Conservation (phyloP, 2,888 invertebrate species). For the Chrysopilus asiliformis region DNA sequence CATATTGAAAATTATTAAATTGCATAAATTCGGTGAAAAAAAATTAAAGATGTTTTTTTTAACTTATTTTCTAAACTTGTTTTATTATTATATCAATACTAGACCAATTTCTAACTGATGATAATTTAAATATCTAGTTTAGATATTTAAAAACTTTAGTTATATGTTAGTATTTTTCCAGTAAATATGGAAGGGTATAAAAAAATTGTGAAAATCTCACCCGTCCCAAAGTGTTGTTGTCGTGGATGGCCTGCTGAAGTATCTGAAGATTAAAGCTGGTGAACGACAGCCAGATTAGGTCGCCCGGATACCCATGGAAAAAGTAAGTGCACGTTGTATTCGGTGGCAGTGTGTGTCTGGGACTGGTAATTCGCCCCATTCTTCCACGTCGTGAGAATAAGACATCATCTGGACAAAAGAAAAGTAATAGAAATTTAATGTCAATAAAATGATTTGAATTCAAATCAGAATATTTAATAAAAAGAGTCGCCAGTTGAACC, state of each 20-base stretch:
- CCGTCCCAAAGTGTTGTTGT: slow-evolving; percentile 38
- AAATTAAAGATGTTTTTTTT: too few relatives aligned
- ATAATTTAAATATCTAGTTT: too few relatives aligned
- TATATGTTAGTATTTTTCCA: too few relatives aligned
- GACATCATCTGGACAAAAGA: slow-evolving; percentile 33
- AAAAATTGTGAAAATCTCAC: slow-evolving; percentile 31
- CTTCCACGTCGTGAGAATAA: slow-evolving; percentile 46
- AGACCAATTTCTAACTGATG: too few relatives aligned
- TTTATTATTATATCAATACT: too few relatives aligned
- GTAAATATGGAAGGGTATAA: too few relatives aligned
- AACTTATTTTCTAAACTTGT: too few relatives aligned
- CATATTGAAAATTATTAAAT: too few relatives aligned
- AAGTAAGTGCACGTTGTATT: slow-evolving; percentile 79
- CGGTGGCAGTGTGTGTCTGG: slow-evolving; percentile 71
- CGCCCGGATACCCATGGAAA: slow-evolving; percentile 64
- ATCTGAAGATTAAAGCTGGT: slow-evolving; percentile 72
- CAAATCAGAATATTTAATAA: too few relatives aligned
- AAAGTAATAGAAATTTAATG: too few relatives aligned
- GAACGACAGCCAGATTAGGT: slow-evolving; percentile 78
- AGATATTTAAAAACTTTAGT: slow-evolving; percentile 13
- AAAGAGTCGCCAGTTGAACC: too few relatives aligned
- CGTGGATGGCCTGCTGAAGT: slow-evolving; percentile 46
- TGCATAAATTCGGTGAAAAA: too few relatives aligned
- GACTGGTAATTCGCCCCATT: slow-evolving; percentile 60
- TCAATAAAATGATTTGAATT: neutral